Evolutionary conservation across 2,888 invertebrate species (phyloP), one percentile per base, ranked within the genome.

Genomic region (Drosophila mettleri): DNA sequence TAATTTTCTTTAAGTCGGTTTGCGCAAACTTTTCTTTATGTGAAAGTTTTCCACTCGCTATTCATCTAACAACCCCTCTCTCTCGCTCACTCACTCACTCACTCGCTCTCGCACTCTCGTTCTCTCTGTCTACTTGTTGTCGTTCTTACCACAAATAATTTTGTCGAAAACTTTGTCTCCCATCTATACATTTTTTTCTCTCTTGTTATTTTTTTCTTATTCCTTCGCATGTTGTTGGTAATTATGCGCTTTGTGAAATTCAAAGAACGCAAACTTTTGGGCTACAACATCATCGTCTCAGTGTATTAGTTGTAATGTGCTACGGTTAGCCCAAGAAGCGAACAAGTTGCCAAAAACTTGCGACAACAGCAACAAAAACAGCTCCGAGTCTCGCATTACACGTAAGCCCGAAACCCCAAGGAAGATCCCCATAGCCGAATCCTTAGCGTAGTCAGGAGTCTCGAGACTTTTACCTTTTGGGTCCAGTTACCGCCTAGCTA

Each of bases 1-100:
- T 86, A 82, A 85, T 84, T 86, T 85, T 86, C 83, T 76, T 78
- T 86, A 84, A 84, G 83, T 84, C 80, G 85, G 85, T 84, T 84
- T 85, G 83, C 77, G 51, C 79, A 77, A 84, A 84, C 80, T 85
- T 84, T 85, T 77, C 83, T 84, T 84, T 85, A 83, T 85, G 83
- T 83, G 80, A 80, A 85, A 84, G 74, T 84, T 84, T 82, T 64
- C 65, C 77, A 76, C 70, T 76, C 73, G 74, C 72, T 75, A 66
- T 69, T 66, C 65, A 61, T 46, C 73, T 59, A 55, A 39, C 36
- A 34, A 41, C 3, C 18, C 27, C 20, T 5, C 27, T 16, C 8
- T 0, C 33, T 8, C 22, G 16, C 39, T 2, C 20, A 24, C 36
- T 6, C 52, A 10, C 51, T 10, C 33, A 12, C 53, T 0, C 18